Evolutionary conservation across 2,113 vertebrate genomes (phyloP), one percentile per base, ranked within the genome.

Genomic region (Sinocyclocheilus anophthalmus): DNA sequence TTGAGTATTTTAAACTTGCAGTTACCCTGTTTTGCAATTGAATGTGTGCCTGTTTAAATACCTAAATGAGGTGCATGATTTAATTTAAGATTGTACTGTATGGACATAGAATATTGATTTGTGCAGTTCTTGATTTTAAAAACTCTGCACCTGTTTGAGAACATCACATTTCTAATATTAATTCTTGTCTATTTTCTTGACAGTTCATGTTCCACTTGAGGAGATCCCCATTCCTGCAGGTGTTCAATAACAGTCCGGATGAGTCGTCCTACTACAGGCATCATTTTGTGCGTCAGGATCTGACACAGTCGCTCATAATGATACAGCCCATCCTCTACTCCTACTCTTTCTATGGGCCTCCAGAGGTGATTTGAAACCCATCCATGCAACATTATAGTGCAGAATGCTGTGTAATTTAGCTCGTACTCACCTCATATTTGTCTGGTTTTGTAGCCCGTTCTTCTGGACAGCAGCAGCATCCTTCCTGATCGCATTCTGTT

Each of bases 161-260:
- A 42, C 12, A 12, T 45, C 70, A 84, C 48, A 39, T 48, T 63
- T 63, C 11, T 75, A 24, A 76, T 33, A 22, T 53, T 57, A 76
- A 0, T n/a, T 22, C 1, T 30, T 91, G 37, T 86, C 16, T 72
- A 75, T 50, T 77, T 26, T 24, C 10, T 80, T 61, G 85, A 13
- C 76, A 99, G 98, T 99, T 99, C 87, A 99, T 99, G 97, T 99
- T 99, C 94, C 98, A 99, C 89, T 93, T 99, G 92, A 94, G 98
- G 81, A 94, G 98, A 89, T 99, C 98, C 14, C 96, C 98, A 0
- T 99, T 99, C 95, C 96, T 99, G 85, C 98, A 99, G 90, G 97
- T 99, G 77, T 99, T 99, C 90, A 99, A 99, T 93, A 99, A 98
- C 93, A 99, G 98, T 75, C 98, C 98, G 0, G 98, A 99, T 33